Evolutionary conservation across 2,113 vertebrate species (phyloP).

Genomic region (Coptodon bakossiorum): DNA sequence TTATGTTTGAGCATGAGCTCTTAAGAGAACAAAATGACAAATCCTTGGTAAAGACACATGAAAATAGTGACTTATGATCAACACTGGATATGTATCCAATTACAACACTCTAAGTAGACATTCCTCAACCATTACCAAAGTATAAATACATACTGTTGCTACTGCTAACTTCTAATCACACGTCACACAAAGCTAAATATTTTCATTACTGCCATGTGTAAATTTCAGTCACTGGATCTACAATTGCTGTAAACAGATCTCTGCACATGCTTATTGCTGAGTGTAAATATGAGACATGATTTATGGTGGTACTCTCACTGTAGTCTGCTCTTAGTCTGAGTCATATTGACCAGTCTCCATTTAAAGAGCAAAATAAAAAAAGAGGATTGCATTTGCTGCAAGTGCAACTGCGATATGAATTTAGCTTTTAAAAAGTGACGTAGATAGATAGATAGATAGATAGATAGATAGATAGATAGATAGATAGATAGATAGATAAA

Average conservation of each 20-base stretch:
- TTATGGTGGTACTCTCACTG: not conserved
- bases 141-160: not conserved
- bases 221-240: not conserved
- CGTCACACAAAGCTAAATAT: not conserved
- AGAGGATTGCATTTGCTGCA: not conserved
- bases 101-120: not conserved
- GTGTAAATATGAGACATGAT: fast-evolving
- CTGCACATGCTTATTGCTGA: fast-evolving
- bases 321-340: not conserved
- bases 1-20: not conserved
- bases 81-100: not conserved
- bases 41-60: not conserved
- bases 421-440: not conserved
- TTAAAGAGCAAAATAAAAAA: not conserved
- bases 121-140: not conserved
- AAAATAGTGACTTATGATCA: not conserved
- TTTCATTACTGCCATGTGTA: not conserved
- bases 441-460: not conserved
- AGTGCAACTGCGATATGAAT: not conserved
- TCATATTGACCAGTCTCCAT: not conserved
- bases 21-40: not conserved
- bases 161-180: not conserved
- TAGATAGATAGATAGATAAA: too few species aligned
- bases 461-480: too few species aligned
- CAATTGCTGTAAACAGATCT: not conserved